Conservation (phyloP, 2,113 vertebrate species). For the Nannospalax galili region DNA sequence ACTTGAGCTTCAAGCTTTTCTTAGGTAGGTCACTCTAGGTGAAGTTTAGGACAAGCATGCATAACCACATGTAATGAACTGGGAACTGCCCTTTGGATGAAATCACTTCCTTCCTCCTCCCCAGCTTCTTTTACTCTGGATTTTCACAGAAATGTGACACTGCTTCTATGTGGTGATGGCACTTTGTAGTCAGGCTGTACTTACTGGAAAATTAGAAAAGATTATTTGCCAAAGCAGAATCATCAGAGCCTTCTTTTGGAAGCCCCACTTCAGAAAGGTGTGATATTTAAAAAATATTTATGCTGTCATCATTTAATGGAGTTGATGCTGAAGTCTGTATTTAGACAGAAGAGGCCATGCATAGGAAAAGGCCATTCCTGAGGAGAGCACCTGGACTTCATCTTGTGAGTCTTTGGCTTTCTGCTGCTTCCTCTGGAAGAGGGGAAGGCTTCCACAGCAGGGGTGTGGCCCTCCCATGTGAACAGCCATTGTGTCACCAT, state of each 20-base stretch:
- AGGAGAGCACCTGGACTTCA: neutral
- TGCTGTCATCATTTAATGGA: neutral
- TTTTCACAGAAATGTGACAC: neutral
- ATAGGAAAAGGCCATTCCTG: neutral
- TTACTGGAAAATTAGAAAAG: neutral
- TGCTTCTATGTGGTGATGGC: neutral
- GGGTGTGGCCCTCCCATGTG: fast-evolving
- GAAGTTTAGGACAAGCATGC: neutral
- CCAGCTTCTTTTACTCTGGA: neutral
- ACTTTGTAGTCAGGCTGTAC: neutral
- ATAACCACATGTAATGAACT: neutral
- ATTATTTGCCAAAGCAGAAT: neutral
- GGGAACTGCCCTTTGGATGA: neutral
- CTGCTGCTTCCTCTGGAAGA: neutral
- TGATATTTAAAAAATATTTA: neutral
- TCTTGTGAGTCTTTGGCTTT: neutral
- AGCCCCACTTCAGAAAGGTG: neutral
- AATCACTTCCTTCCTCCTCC: neutral
- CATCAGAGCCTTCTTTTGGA: neutral
- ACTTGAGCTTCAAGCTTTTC: neutral
- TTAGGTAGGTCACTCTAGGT: neutral
- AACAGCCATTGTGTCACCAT: neutral
- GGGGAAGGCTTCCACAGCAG: neutral
- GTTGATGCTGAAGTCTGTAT: neutral
- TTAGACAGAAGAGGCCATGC: neutral